phyloP scores from a whole-genome alignment of 2,113 vertebrate species.

The Tinamus guttatus region DNA sequence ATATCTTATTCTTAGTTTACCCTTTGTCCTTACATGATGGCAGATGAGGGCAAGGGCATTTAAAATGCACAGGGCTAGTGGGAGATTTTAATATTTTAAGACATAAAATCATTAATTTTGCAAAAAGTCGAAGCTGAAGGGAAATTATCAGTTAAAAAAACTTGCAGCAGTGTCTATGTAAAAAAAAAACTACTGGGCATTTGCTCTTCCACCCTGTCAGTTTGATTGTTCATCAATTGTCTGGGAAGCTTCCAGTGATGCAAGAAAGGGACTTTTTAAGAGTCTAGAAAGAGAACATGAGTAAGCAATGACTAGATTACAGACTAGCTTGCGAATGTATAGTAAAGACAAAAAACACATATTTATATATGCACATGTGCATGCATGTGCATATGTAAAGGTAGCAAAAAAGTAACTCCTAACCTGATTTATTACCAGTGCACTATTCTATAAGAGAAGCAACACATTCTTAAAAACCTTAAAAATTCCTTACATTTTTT shows the following conservation, averaged over 20 bases:
- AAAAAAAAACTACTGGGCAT: conserved; percentile 65
- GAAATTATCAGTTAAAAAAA: conserved; percentile 71
- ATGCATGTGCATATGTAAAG: neutral
- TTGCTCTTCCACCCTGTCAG: conserved; percentile 72
- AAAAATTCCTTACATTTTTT: neutral
- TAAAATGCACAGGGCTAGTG: conserved; percentile 41
- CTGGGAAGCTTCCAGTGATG: conserved; percentile 31
- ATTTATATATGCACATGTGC: neutral
- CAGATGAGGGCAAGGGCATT: conserved; percentile 40
- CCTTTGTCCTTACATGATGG: conserved; percentile 33
- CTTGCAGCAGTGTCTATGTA: conserved; percentile 47
- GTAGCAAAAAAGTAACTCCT: fast-evolving
- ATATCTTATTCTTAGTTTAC: neutral
- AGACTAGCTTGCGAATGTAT: neutral
- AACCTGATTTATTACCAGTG: neutral
- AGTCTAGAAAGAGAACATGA: conserved; percentile 16
- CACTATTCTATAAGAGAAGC: neutral
- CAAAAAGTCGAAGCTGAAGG: conserved; percentile 68
- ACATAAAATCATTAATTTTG: conserved; percentile 79
- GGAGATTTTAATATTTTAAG: conserved; percentile 76
- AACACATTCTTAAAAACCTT: fast-evolving
- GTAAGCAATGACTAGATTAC: conserved; percentile 4
- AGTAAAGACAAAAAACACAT: neutral
- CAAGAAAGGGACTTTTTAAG: conserved; percentile 45
- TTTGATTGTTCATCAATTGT: conserved; percentile 67